Evolutionary conservation across 2,888 invertebrate genomes (phyloP).

Genomic region (Labia minor): DNA sequence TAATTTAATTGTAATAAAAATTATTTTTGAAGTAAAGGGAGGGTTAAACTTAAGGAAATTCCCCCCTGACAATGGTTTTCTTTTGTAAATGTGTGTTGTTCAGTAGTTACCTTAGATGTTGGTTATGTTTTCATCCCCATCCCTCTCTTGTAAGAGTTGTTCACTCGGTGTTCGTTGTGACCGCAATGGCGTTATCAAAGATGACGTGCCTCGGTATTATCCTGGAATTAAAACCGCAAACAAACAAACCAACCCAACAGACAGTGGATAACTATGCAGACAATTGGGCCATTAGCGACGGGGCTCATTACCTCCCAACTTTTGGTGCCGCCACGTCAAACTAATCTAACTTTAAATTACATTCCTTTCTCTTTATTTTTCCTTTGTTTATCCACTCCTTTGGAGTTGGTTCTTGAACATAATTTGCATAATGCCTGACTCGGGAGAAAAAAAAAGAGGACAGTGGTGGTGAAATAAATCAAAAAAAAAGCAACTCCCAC

Average conservation of each 20-base stretch:
- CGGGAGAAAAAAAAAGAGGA: too few relatives aligned
- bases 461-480: too few relatives aligned
- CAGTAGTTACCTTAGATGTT: too few relatives aligned
- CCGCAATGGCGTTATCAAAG: background rate
- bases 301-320: background rate
- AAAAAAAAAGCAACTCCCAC: too few relatives aligned
- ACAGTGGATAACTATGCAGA: background rate
- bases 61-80: too few relatives aligned
- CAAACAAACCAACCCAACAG: background rate
- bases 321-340: background rate
- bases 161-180: background rate
- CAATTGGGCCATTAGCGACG: background rate
- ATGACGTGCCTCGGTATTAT: background rate
- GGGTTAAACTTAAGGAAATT: too few relatives aligned
- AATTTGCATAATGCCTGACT: background rate
- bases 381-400: conserved; percentile 1
- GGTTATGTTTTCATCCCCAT: background rate
- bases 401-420: background rate
- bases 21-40: too few relatives aligned
- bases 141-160: background rate
- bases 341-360: conserved; percentile 13
- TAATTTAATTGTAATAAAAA: too few relatives aligned
- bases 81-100: too few relatives aligned
- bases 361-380: conserved; percentile 13
- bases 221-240: background rate